These are phyloP conservation scores for Tipula vernalis DNA, from an alignment of 2,888 invertebrate genomes.

Conservation along the genomic window DNA sequence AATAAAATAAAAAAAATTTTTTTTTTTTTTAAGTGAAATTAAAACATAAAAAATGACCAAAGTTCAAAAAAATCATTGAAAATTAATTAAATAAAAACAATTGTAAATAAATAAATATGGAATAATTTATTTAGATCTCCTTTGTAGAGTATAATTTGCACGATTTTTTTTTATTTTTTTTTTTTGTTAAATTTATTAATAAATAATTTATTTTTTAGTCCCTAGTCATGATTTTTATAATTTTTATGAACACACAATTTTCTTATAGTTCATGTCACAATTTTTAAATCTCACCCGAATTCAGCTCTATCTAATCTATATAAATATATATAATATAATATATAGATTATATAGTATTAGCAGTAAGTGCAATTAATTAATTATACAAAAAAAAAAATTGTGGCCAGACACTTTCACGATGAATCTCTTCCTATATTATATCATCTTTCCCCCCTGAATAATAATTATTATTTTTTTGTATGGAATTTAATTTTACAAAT, in stretches of 20 bases:
- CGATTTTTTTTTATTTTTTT: background rate
- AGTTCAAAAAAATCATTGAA: background rate
- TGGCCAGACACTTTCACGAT: background rate
- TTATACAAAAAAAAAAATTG: background rate
- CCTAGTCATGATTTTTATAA: background rate
- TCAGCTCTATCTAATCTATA: background rate
- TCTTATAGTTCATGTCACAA: background rate
- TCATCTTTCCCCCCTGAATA: background rate
- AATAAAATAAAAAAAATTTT: background rate
- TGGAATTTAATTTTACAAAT: background rate
- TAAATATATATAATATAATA: background rate
- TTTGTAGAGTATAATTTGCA: background rate
- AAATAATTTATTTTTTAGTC: background rate
- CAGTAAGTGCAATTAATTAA: conserved; percentile 4
- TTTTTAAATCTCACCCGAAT: background rate
- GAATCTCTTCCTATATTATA: background rate
- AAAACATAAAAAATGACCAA: background rate
- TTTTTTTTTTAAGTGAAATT: background rate
- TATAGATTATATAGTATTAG: background rate
- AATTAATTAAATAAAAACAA: background rate
- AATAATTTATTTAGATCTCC: background rate
- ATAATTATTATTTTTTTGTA: background rate
- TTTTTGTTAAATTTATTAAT: background rate
- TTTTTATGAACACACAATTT: background rate
- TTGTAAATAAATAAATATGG: background rate